Evolutionary conservation across 2,888 invertebrate genomes (phyloP).

Genomic region (Prenolepis imparis): DNA sequence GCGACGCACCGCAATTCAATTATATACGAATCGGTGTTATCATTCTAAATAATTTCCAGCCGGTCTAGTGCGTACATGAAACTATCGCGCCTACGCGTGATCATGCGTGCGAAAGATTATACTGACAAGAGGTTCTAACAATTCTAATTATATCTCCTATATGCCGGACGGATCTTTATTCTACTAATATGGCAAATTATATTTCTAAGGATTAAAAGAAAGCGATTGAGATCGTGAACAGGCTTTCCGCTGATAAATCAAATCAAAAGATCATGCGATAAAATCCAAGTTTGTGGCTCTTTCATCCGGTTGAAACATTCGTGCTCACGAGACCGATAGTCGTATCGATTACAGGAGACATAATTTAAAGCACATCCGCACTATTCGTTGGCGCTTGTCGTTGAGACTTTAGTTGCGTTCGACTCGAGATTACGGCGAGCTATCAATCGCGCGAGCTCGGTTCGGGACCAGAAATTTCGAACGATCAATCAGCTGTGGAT

Average conservation of each 20-base stretch:
- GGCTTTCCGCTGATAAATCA: neutral
- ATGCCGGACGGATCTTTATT: conserved; percentile 1
- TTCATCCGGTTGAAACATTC: neutral
- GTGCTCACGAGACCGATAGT: neutral
- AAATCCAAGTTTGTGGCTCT: neutral
- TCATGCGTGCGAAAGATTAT: neutral
- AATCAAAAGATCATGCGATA: neutral
- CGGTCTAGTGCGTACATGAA: neutral
- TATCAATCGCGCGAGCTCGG: conserved; percentile 23
- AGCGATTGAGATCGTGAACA: neutral
- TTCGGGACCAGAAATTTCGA: conserved; percentile 38
- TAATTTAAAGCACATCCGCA: conserved; percentile 2
- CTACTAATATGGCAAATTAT: conserved; percentile 11
- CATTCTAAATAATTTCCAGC: conserved; percentile 49
- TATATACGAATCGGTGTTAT: conserved; percentile 46
- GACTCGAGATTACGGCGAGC: neutral
- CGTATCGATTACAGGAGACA: conserved; percentile 3
- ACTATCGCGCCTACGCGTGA: conserved; percentile 10
- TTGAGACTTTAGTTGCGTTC: conserved; percentile 60
- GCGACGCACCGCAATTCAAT: conserved; percentile 45
- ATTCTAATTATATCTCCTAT: neutral
- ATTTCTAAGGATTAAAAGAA: neutral
- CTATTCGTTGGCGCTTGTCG: conserved; percentile 31
- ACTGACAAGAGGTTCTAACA: neutral
- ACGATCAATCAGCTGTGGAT: conserved; percentile 20